Evolutionary conservation across 2,888 invertebrate genomes (phyloP), one percentile per base, ranked within the genome.

Genomic region (Strigamia transsilvanica): DNA sequence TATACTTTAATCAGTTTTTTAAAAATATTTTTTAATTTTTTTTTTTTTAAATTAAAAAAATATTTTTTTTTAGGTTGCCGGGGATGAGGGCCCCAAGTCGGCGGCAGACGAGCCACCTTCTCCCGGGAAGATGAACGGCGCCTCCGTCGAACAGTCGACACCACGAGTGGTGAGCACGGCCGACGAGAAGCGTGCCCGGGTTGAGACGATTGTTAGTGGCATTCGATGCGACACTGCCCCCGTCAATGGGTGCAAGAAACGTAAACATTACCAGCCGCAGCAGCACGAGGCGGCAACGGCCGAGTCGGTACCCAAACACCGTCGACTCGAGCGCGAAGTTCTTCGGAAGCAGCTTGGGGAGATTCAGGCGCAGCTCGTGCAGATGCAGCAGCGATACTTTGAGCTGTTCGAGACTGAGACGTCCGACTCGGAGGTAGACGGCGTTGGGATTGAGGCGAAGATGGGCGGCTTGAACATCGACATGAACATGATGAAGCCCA

Each of bases 251-350:
- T 97, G 96, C 89, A 97, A 97, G 88, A 98, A 98, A 89, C 92
- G 98, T 79, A 98, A 98, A 89, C 91, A 97, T 41, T 97, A 97
- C 87, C 96, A 97, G 87, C 98, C 98, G 13, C 96, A 97, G 88
- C 97, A 97, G 87, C 96, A 97, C 88, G 85, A 85, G 80, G 38
- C 82, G 42, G 66, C 80, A 23, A 42, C 38, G 18, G 82, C 56
- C 15, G 83, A 83, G 32, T 73, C 81, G 38, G 82, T 80, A 34
- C 82, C 81, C 21, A 85, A 83, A 82, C 83, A 83, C 38, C 82
- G 83, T 23, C 83, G 79, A 78, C 81, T 83, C 66, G 83, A 82
- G 73, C 56, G 85, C 82, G 94, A 94, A 87, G 93, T 93, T 83
- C 90, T 96, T 18, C 94, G 95, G 88, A 93, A 93, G 83, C 96